Base-by-base conservation (phyloP, 2,888 invertebrate species). In the Chrysolina americana region DNA sequence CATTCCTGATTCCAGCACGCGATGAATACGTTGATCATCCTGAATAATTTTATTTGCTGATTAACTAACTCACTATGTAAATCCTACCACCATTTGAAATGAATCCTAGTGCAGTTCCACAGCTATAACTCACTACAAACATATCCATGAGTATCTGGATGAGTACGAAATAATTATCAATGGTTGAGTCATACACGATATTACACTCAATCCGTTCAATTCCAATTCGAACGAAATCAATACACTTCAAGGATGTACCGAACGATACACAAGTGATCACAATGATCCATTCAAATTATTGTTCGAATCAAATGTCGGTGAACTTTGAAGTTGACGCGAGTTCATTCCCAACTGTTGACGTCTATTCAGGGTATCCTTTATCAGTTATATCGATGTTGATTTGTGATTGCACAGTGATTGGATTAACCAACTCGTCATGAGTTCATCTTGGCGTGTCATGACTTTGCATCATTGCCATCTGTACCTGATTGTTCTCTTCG, bases 371-470 rank as follows among this genome's bases (percentile, higher is more conserved):
- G 56, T 59, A 68, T 71, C 69, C 62, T 72, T 71, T 74, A 74
- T 77, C 75, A 65, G 69, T 74, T 76, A 65, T 64, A 70, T 74
- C 65, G 69, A 74, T 69, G 77, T 77, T 76, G 80, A 79, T 78
- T 80, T 76, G 79, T 78, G 77, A 80, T 79, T 73, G 78, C 66
- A 59, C 74, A 68, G 70, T 78, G 78, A 80, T 77, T 78, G 66
- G 74, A 73, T 77, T 75, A 71, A 75, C 71, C 68, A 64, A 70
- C 78, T 78, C 78, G 76, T 78, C 80, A 76, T 74, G 75, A 76
- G 76, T 76, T 80, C 78, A 77, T 76, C 76, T 74, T 77, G 68
- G 74, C 78, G 76, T 78, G 78, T 79, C 74, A 73, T 80, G 80
- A 80, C 79, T 80, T 73, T 74, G 78, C 80, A 78, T 71, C 76